Evolutionary conservation across 1,140 invertebrate genomes (phyloP), one percentile per base, ranked within the genome.

Genomic region (Spodoptera litura): DNA sequence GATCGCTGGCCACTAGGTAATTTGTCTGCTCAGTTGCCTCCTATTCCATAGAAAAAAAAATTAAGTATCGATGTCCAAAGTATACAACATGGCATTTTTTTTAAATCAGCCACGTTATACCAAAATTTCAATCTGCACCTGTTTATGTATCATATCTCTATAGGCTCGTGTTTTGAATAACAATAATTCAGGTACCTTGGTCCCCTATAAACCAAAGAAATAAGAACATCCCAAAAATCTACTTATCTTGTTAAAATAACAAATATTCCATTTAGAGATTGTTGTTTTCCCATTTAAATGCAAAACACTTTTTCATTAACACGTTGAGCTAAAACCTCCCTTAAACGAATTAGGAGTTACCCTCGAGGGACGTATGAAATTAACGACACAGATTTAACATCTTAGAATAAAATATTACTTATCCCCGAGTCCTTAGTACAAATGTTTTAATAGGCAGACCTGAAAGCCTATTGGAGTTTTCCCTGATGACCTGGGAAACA

Each of bases 241-340:
- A 68, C 49, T 25, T 38, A 27, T 51, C 53, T 62, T 62, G 25
- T 49, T 62, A 59, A 77, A 53, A 77, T 44, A 83, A 81, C 72
- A 79, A 75, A 82, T 53, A 64, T 78, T 49, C 77, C 66, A 70
- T 78, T 84, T 77, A 70, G 62, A 80, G 66, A 59, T 82, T 88
- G 82, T 88, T 87, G 81, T 83, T 86, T 76, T 88, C 83, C 74
- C 79, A 86, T 89, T 83, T 77, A 83, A 82, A 85, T 80, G 78
- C 79, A 79, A 86, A 88, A 85, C 82, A 84, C 66, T 85, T 88
- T 89, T 88, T 87, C 81, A 84, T 88, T 87, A 84, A 86, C 80
- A 79, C 81, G 81, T 84, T 81, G 77, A 86, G 78, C 72, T 83
- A 83, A 86, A 85, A 82, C 64, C 80, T 61, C 81, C 81, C 81